Evolutionary conservation across 2,797 vertebrate species (phyloP), one percentile per base, ranked within the genome.

Genomic region (Leucoraja ocellata): DNA sequence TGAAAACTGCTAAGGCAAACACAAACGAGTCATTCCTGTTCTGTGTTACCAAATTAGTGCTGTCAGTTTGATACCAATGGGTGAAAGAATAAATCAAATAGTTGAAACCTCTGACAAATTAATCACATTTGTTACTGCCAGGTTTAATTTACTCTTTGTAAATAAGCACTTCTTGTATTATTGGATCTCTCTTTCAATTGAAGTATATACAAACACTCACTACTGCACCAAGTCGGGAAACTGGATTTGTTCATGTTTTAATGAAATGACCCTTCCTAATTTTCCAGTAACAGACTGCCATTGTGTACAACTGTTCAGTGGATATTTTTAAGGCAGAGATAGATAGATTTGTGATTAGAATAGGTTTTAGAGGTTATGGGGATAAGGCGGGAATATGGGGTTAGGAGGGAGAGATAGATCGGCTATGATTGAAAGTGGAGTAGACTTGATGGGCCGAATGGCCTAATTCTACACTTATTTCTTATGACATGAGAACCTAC

Each of bases 41-140:
- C 81, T 84, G 54, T n/a, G 54, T n/a, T n/a, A 61, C 25, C 81
- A 84, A 84, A 84, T 84, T 84, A 84, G 58, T 11, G 25, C 25
- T 61, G 23, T 61, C 81, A 84, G 54, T 28, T 28, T 84, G 54
- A 61, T 61, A 84, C 54, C 81, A 83, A 84, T 61, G 54, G 54
- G 25, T 61, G 10, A 84, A 61, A 61, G 81, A 84, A 61, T 84
- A 84, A 61, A 84, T 61, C 11, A 84, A 84, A 61, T 84, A 61
- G 80, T 61, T 84, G 81, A 84, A 61, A 61, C 54, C 81, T 84
- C n/a, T 84, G 81, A 84, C 81, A 84, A 84, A 84, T 61, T 84
- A 83, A 61, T 84, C 81, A 84, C 54, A 84, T 61, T 13, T 11
- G 14, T 61, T 61, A 16, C 25, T 84, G 81, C 54, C 54, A 84